Evolutionary conservation across 2,113 vertebrate genomes (phyloP).

Genomic region (Choloepus hoffmanni): DNA sequence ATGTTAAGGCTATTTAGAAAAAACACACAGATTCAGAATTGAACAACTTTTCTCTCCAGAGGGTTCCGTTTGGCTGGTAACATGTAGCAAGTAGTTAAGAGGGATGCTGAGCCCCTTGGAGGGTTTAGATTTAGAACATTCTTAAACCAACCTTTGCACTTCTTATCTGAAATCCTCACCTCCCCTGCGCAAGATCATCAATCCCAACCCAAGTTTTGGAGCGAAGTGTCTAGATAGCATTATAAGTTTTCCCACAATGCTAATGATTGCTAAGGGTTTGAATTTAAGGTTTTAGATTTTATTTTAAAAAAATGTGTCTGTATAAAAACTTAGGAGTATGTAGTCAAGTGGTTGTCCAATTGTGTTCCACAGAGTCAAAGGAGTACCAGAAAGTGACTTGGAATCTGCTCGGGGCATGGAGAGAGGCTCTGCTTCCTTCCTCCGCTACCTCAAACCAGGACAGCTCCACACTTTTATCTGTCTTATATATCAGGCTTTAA

Average conservation of each 20-base stretch:
- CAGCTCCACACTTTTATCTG: not conserved
- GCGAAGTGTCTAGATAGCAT: not conserved
- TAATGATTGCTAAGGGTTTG: not conserved
- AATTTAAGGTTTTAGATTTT: conserved; percentile 26
- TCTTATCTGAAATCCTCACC: not conserved
- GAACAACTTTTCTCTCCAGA: not conserved
- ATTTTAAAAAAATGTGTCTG: not conserved
- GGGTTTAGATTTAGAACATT: not conserved
- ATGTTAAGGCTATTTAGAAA: conserved; percentile 30
- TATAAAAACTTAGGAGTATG: not conserved
- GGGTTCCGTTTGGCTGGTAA: not conserved
- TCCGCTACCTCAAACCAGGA: not conserved
- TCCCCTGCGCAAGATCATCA: not conserved
- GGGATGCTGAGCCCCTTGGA: no score
- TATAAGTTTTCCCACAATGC: not conserved
- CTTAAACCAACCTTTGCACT: not conserved
- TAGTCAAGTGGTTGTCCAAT: not conserved
- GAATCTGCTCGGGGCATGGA: not conserved
- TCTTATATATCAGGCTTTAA: not conserved
- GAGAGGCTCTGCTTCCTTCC: not conserved
- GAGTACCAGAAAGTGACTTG: not conserved
- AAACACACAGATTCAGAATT: not conserved
- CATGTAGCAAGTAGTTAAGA: not conserved
- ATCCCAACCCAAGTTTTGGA: not conserved
- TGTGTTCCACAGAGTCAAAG: not conserved